Conservation (phyloP, 2,888 invertebrate species). For the Drosophila siamana region DNA sequence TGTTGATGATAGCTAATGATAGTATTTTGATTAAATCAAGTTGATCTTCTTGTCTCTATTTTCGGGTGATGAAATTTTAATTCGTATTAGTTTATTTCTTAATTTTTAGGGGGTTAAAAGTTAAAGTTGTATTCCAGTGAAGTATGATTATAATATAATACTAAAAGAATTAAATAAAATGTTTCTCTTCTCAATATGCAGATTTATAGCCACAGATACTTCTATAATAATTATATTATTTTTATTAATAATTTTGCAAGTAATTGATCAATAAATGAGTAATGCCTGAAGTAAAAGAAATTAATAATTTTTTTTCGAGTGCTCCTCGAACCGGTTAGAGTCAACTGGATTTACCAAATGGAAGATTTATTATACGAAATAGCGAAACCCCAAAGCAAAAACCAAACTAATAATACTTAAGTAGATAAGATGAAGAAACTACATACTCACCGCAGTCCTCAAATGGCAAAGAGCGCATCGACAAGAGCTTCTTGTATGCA, state of each 20-base stretch:
- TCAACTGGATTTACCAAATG: background rate
- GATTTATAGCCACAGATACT: too few species aligned
- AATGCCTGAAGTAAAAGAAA: background rate
- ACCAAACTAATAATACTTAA: background rate
- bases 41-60: background rate
- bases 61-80: background rate
- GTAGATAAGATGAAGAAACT: conserved; percentile 9
- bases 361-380: conserved; percentile 1
- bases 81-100: background rate
- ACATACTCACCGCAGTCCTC: conserved; percentile 81
- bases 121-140: too few species aligned
- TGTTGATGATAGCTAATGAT: background rate
- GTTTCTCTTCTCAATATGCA: too few species aligned
- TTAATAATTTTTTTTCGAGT: background rate
- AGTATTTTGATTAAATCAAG: background rate
- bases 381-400: background rate
- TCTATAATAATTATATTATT: too few species aligned
- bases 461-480: conserved; percentile 69
- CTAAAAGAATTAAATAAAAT: too few species aligned
- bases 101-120: too few species aligned
- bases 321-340: background rate
- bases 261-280: background rate
- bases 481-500: conserved; percentile 53
- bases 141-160: background rate
- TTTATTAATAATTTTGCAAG: background rate